A percentile compares a stretch with the other conserved stretches of the same genome.
These are phyloP conservation scores for Temnothorax rugatulus DNA, from an alignment of 2,888 invertebrate species.

Conservation along the genomic window DNA sequence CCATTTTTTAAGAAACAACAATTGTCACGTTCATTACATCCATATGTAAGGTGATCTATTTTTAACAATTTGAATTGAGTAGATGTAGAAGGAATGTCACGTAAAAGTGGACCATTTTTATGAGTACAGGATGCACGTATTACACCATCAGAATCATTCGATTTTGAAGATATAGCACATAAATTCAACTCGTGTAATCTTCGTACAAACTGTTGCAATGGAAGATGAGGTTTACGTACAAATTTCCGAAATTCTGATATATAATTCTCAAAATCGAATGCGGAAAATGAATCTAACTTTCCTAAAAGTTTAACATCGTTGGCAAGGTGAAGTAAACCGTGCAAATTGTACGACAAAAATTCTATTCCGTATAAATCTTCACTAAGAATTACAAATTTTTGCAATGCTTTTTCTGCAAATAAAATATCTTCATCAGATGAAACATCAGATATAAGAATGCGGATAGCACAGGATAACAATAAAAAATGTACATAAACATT, in stretches of 20 bases:
- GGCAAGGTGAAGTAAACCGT: conserved; percentile 7
- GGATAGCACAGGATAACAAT: conserved; percentile 1
- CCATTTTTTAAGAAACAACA: neutral
- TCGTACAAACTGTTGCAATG: conserved; percentile 1
- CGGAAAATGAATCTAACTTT: neutral
- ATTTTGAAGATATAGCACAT: neutral
- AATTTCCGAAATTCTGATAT: neutral
- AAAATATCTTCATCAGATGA: neutral
- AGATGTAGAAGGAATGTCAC: neutral
- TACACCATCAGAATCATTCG: neutral
- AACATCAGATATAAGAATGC: conserved; percentile 14
- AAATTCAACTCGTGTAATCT: neutral
- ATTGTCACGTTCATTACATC: conserved; percentile 5
- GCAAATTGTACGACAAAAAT: conserved; percentile 4
- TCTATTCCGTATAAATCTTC: neutral
- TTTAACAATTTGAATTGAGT: conserved; percentile 13
- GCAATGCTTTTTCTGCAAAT: neutral
- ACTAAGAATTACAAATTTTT: neutral
- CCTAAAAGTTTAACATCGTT: neutral
- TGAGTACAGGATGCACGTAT: neutral
- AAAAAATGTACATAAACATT: conserved; percentile 27
- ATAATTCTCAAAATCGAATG: conserved; percentile 12
- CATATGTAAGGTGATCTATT: neutral
- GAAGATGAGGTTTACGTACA: conserved; percentile 8
- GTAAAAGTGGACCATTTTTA: neutral